Evolutionary conservation across 2,113 vertebrate genomes (phyloP), one percentile per base, ranked within the genome.

Genomic region (Chascanopsetta lugubris): DNA sequence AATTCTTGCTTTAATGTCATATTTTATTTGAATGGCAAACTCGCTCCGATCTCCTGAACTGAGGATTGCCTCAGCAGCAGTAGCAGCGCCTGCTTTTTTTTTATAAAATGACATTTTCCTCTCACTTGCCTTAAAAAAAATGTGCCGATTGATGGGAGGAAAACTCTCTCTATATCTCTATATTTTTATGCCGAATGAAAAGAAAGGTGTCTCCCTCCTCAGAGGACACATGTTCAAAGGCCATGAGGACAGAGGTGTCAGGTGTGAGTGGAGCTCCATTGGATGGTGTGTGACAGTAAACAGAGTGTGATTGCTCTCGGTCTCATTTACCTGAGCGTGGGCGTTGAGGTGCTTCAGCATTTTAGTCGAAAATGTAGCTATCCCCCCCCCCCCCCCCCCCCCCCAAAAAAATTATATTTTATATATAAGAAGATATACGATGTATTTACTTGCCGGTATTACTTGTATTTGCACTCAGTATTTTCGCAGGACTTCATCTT

Each of bases 1-100:
- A 77, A 77, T 72, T 77, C 69, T 62, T 57, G 67, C 77, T 81
- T 85, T 4, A 34, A 46, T n/a, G 60, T 62, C 21, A 30, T 11
- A 45, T 68, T 54, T 48, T 59, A 90, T 91, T 92, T n/a, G n/a
- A 93, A 94, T 67, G 93, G 93, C 64, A 89, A 92, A 95, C 93
- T 93, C 94, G 93, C 93, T 93, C 96, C 94, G 93, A 90, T 91
- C 92, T 95, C 94, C 93, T 91, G 92, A 90, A 95, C 22, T 15
- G 34, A 51, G 21, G 34, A 29, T 21, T 32, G 26, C 6, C 27
- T 22, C 7, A 10, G 40, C 32, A 45, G 0, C 1, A 64, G 12
- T 7, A 25, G 21, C 15, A 38, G 36, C 0, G 1, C 56, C 18
- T 15, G 13, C 38, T 17, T 29, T 49, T 11, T 29, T 17, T 29